Conservation (phyloP, 2,113 vertebrate species). For the Engystomops pustulosus region DNA sequence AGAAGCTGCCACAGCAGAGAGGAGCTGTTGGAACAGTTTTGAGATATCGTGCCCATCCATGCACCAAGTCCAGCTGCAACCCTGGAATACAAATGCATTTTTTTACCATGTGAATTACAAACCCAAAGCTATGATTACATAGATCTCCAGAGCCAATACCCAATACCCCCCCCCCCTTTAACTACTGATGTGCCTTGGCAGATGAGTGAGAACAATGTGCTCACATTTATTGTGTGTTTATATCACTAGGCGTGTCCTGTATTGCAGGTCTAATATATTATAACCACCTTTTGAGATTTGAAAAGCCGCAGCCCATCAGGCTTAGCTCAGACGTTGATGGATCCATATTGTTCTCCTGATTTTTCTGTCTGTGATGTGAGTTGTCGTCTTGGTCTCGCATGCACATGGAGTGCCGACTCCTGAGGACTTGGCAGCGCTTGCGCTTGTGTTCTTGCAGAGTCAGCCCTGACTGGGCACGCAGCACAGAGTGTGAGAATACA, state of each 20-base stretch:
- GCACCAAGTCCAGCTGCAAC: too few species aligned
- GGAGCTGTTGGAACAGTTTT: too few species aligned
- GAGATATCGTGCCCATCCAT: too few species aligned
- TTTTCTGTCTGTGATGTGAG: constrained; percentile 6
- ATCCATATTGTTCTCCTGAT: not conserved
- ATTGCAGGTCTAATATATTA: not conserved
- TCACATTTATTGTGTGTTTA: too few species aligned
- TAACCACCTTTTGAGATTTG: not conserved
- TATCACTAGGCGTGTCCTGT: not conserved
- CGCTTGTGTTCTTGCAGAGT: constrained; percentile 47
- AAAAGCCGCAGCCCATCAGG: not conserved
- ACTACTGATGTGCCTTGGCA: too few species aligned
- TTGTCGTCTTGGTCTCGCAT: constrained; percentile 27
- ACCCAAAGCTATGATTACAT: too few species aligned
- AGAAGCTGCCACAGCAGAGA: too few species aligned
- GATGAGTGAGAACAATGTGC: too few species aligned
- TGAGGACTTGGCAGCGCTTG: constrained; percentile 43
- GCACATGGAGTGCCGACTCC: constrained; percentile 18
- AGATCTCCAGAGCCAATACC: too few species aligned
- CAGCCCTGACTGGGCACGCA: constrained; percentile 53
- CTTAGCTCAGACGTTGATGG: not conserved
- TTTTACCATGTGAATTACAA: too few species aligned
- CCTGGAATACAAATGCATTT: too few species aligned
- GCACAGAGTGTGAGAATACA: constrained; percentile 40
- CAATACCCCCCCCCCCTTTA: too few species aligned